These are phyloP conservation scores for Gnathonemus longibarbis DNA, from an alignment of 2,113 vertebrate genomes.

Conservation along the genomic window DNA sequence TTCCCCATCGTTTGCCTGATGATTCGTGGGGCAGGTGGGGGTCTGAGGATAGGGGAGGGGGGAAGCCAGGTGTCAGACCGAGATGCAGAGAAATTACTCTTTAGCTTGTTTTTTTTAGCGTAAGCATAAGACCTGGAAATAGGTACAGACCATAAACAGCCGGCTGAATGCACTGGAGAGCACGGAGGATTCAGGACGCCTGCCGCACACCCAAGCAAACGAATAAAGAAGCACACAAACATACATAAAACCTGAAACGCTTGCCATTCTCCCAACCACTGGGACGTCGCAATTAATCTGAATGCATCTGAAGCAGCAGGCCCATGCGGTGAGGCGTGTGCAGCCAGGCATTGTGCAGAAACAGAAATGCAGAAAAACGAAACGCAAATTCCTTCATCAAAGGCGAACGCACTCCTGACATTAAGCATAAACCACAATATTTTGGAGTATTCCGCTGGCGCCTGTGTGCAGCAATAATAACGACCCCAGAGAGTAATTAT, in stretches of 20 bases:
- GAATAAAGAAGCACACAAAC: not conserved
- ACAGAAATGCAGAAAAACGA: not conserved
- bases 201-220: not conserved
- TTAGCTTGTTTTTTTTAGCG: not conserved
- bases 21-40: not conserved
- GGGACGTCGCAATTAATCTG: not conserved
- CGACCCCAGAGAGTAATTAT: conserved; percentile 24
- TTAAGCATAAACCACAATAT: not conserved
- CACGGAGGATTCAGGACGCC: not conserved
- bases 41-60: not conserved
- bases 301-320: not conserved
- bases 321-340: not conserved
- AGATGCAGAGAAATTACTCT: not conserved
- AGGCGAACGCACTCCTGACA: not conserved
- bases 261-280: not conserved
- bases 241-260: not conserved
- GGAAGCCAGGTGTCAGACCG: not conserved
- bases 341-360: not conserved
- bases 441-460: not conserved
- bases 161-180: not conserved
- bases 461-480: not conserved
- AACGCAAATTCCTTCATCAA: not conserved
- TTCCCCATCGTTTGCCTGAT: not conserved
- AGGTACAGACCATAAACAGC: not conserved
- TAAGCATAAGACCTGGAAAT: not conserved